A percentile compares a stretch with the other conserved stretches of the same genome.
Evolutionary conservation across 2,113 vertebrate species (phyloP).

Genomic region (Climacteris rufus): DNA sequence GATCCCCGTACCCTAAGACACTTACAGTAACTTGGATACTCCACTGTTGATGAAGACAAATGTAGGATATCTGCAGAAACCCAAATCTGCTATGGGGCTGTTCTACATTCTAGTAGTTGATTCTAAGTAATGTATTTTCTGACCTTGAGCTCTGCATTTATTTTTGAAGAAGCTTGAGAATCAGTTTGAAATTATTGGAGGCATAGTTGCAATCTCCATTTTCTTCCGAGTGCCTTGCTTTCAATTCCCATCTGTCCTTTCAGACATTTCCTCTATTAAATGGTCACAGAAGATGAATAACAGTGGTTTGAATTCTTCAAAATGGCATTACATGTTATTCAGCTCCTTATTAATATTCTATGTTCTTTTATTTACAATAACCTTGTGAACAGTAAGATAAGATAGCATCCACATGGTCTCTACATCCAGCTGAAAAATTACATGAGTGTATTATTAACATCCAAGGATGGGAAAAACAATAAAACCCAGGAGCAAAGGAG

Average conservation of each 20-base stretch:
- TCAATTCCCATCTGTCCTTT: constrained; percentile 60
- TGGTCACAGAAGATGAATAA: constrained; percentile 63
- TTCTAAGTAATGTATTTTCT: constrained; percentile 56
- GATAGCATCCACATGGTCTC: background rate
- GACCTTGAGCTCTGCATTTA: constrained; percentile 69
- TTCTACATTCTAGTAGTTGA: constrained; percentile 61
- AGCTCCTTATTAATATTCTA: constrained; percentile 33
- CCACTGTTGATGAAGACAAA: constrained; percentile 35
- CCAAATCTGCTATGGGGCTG: constrained; percentile 4
- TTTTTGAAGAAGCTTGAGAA: constrained; percentile 65
- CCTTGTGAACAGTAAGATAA: constrained; percentile 15
- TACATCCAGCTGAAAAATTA: background rate
- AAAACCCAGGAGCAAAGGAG: background rate
- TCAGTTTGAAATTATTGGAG: constrained; percentile 68
- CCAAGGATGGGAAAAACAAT: background rate
- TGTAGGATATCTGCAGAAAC: constrained; percentile 29
- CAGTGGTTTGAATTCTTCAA: constrained; percentile 38
- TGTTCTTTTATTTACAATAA: constrained; percentile 43
- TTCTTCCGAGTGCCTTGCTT: constrained; percentile 61
- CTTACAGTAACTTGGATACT: constrained; percentile 24
- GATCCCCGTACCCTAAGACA: constrained; percentile 18
- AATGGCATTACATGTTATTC: constrained; percentile 20
- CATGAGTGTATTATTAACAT: background rate
- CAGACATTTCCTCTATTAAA: constrained; percentile 57
- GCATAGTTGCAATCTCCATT: constrained; percentile 65